Percentiles rank a stretch among this genome's conserved stretches.
These are phyloP conservation scores for Elmis aenea DNA, from an alignment of 2,888 invertebrate genomes.

Conservation along the genomic window DNA sequence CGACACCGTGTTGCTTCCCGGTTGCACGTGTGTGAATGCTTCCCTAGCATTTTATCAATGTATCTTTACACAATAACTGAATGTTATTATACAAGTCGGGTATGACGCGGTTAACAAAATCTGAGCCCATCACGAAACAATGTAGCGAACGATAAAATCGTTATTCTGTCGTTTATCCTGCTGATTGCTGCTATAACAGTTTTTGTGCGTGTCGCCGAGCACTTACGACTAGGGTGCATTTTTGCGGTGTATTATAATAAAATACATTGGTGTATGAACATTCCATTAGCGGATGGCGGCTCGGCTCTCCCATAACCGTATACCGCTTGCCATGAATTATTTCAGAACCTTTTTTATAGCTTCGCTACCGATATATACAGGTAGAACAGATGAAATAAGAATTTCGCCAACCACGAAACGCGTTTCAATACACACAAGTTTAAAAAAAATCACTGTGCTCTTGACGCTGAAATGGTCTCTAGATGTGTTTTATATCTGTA, in stretches of 20 bases:
- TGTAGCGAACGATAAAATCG: slow-evolving; percentile 17
- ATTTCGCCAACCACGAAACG: no score
- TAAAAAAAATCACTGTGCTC: no score
- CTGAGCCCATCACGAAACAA: slow-evolving; percentile 18
- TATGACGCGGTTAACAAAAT: slow-evolving; percentile 16
- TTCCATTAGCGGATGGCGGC: slow-evolving; percentile 25
- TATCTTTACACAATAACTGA: slow-evolving; percentile 17
- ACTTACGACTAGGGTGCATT: slow-evolving; percentile 19
- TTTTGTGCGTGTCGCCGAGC: slow-evolving; percentile 21
- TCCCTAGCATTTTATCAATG: slow-evolving; percentile 16
- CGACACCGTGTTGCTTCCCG: slow-evolving; percentile 16
- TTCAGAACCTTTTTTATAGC: slow-evolving; percentile 23
- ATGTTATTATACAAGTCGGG: slow-evolving; percentile 15
- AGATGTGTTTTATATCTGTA: no score
- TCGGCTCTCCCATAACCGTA: slow-evolving; percentile 24
- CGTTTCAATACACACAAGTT: no score
- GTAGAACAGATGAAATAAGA: no score
- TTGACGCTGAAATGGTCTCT: no score
- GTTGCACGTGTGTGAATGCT: slow-evolving; percentile 18
- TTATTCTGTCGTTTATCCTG: slow-evolving; percentile 17
- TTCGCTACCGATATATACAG: slow-evolving; percentile 16
- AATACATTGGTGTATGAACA: slow-evolving; percentile 23
- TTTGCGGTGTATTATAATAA: slow-evolving; percentile 22
- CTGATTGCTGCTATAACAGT: slow-evolving; percentile 21
- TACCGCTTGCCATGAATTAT: slow-evolving; percentile 25